Evolutionary conservation across 1,140 invertebrate genomes (phyloP), one percentile per base, ranked within the genome.

Genomic region (Maniola jurtina): DNA sequence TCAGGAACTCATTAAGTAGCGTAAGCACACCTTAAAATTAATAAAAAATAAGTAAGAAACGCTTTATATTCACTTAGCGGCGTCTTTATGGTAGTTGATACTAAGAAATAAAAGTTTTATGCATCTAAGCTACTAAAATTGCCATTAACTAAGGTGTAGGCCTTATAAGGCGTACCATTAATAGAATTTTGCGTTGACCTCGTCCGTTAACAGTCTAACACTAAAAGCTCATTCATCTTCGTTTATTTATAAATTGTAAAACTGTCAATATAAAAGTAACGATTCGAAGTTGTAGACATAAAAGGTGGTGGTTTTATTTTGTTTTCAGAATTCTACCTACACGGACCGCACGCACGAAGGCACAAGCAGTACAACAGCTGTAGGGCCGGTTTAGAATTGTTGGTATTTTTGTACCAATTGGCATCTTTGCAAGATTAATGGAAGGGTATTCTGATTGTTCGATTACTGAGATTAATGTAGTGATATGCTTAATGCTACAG

Each of bases 371-470:
- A 55, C 52, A 55, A 55, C 38, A 34, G 52, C 57, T n/a, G n/a
- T n/a, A n/a, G 59, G 52, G 65, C 64, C 65, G 66, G 66, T 68
- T 68, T 68, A 68, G 60, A 62, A 58, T 62, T 63, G 66, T 48
- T 63, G 60, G 54, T 68, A 63, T 68, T 68, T 68, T 68, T 63
- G 60, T 62, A 68, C 54, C 66, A 68, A 68, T 68, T 68, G 66
- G 60, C 66, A 63, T 63, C 54, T 63, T 61, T 63, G 48, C 60
- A 59, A 68, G 66, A 68, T 63, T 68, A 68, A 68, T 68, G 55
- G 55, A 35, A 45, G 47, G 15, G 47, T 48, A 52, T 55, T 35
- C 48, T 36, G 64, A 66, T 66, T 36, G n/a, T 66, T 66, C 64
- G 62, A 68, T 68, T 62, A 59, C 45, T 63, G 14, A 57, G 66